Percentiles rank a stretch among this genome's conserved stretches.
phyloP scores from a whole-genome alignment of 2,797 vertebrate genomes.

The Petrocephalus schoutedeni region DNA sequence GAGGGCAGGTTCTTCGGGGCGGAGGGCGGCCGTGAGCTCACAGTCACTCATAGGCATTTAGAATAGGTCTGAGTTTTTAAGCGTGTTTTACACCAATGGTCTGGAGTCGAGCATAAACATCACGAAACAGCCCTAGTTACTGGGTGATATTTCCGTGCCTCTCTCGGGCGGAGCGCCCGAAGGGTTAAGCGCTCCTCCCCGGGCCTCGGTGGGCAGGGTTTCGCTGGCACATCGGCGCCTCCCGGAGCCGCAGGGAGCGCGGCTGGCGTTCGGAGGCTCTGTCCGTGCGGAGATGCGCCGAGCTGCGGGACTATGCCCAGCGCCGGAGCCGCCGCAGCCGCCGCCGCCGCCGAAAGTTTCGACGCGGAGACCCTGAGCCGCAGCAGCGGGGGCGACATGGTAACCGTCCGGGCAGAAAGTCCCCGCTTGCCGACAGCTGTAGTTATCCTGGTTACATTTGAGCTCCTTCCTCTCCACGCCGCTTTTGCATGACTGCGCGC shows the following conservation, averaged over 20 bases:
- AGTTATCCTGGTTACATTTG: background rate
- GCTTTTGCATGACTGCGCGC: background rate
- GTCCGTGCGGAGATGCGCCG: background rate
- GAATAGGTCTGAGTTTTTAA: too few relatives aligned
- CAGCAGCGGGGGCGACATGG: constrained; percentile 50
- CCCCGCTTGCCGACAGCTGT: background rate
- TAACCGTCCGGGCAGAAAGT: constrained; percentile 40
- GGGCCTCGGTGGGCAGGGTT: background rate
- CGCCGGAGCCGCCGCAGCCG: constrained; percentile 34
- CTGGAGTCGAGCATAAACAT: too few relatives aligned
- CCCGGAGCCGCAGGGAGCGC: background rate
- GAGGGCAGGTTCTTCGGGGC: background rate
- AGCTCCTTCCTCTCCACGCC: background rate
- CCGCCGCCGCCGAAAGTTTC: constrained; percentile 56
- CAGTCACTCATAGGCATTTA: too few relatives aligned
- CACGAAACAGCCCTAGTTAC: too few relatives aligned
- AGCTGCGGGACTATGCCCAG: constrained; percentile 51
- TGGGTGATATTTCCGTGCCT: too few relatives aligned
- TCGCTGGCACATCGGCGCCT: background rate
- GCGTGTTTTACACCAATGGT: too few relatives aligned
- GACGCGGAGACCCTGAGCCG: constrained; percentile 41
- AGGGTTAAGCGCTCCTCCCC: background rate
- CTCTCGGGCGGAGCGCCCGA: background rate
- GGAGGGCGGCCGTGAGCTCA: too few relatives aligned
- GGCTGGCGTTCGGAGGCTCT: background rate